Percentiles rank a stretch among this genome's conserved stretches.
Conservation (phyloP, 1,140 invertebrate species). For the Drosophila simulans region DNA sequence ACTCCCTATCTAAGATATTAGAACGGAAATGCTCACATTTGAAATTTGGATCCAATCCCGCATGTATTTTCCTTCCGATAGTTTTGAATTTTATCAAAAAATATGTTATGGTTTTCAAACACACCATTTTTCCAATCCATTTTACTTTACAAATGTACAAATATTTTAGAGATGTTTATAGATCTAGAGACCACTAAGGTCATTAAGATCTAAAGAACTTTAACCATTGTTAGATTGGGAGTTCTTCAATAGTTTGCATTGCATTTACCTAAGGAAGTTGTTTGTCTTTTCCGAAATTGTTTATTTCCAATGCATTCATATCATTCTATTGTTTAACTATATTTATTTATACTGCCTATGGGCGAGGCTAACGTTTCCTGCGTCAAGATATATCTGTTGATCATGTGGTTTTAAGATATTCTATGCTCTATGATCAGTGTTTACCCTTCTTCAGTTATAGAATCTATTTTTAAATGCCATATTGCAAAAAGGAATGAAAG, state of each 20-base stretch:
- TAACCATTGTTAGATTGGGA: too few relatives aligned
- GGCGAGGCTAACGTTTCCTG: background rate
- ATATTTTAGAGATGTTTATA: background rate
- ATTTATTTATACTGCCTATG: background rate
- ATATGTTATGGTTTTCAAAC: background rate
- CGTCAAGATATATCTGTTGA: conserved; percentile 22
- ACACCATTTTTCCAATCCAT: background rate
- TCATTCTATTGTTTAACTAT: conserved; percentile 1
- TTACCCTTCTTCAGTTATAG: background rate
- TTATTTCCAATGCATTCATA: conserved; percentile 6
- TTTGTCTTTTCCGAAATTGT: background rate
- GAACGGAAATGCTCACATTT: conserved; percentile 10
- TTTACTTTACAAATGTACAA: background rate
- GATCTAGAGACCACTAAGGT: too few relatives aligned
- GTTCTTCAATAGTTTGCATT: too few relatives aligned
- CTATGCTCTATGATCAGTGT: conserved; percentile 4
- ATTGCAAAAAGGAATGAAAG: background rate
- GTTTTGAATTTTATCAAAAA: background rate
- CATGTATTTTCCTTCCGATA: background rate
- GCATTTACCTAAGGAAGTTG: background rate
- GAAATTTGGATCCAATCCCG: background rate
- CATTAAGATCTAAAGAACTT: background rate
- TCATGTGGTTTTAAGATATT: conserved; percentile 1
- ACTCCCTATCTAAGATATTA: background rate
- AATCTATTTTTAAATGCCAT: conserved; percentile 18